Conservation (phyloP, 2,797 vertebrate species). For the Anabas testudineus region DNA sequence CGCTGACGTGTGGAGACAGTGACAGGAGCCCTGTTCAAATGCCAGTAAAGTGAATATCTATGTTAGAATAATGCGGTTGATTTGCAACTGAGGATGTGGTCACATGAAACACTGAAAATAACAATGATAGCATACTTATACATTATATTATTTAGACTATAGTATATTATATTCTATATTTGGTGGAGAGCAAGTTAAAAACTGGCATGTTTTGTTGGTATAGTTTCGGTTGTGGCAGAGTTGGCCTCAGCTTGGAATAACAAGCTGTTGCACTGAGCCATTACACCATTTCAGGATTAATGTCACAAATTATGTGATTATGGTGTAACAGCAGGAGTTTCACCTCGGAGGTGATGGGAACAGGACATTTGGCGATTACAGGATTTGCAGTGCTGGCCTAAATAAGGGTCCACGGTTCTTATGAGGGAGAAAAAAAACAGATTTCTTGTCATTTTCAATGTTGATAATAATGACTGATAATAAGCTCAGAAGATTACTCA, state of each 20-base stretch:
- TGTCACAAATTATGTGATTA: slow-evolving; percentile 26
- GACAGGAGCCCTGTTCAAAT: not conserved
- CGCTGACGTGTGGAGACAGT: not conserved
- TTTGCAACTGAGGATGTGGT: too few relatives aligned
- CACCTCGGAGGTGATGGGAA: not conserved
- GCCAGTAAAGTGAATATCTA: not conserved
- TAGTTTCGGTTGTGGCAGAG: slow-evolving; percentile 18
- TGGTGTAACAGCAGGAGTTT: slow-evolving; percentile 21
- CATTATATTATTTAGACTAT: too few relatives aligned
- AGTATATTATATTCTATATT: too few relatives aligned
- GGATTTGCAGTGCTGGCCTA: not conserved
- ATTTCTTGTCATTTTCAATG: too few relatives aligned
- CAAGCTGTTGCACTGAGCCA: slow-evolving; percentile 10
- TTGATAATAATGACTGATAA: not conserved
- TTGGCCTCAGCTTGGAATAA: slow-evolving; percentile 27
- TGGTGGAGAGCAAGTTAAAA: not conserved
- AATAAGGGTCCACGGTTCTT: not conserved
- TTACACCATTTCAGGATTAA: slow-evolving; percentile 37
- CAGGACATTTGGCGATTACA: not conserved
- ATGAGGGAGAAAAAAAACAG: not conserved
- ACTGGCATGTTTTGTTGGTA: not conserved
- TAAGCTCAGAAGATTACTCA: not conserved
- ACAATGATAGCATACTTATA: too few relatives aligned
- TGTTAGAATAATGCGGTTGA: not conserved
- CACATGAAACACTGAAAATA: too few relatives aligned